Percentiles rank a stretch among this genome's conserved stretches.
Evolutionary conservation across 2,113 vertebrate species (phyloP).

Genomic region (Dromiciops gliroides): DNA sequence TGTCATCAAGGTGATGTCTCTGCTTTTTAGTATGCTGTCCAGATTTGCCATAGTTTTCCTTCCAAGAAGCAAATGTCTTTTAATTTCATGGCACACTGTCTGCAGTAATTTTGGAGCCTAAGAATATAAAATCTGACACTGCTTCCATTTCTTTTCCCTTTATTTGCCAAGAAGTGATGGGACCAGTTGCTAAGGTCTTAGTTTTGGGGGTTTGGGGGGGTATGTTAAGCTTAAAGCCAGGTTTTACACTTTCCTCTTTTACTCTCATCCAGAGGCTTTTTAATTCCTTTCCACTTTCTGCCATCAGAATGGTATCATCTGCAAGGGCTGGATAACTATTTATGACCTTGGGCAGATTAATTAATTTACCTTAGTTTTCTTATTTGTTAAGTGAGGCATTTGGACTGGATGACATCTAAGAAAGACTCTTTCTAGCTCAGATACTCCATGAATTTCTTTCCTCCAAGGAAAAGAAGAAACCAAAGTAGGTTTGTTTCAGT

Average conservation of each 20-base stretch:
- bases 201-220: too few species aligned
- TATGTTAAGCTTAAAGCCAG: too few species aligned
- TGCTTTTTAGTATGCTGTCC: not conserved
- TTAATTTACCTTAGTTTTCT: not conserved
- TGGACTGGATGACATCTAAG: not conserved
- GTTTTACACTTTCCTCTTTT: too few species aligned
- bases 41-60: not conserved
- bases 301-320: too few species aligned
- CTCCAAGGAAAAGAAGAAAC: not conserved
- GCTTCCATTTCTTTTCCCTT: too few species aligned
- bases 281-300: too few species aligned
- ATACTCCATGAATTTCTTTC: not conserved
- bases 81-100: not conserved
- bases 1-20: too few species aligned
- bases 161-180: too few species aligned
- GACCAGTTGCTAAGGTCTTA: too few species aligned
- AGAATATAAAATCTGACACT: too few species aligned
- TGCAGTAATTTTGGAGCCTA: not conserved
- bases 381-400: not conserved
- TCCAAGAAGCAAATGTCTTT: not conserved
- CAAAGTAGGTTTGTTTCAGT: not conserved
- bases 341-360: not conserved
- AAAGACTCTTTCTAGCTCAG: not conserved
- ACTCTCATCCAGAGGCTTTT: too few species aligned
- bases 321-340: not conserved